A percentile compares a stretch with the other conserved stretches of the same genome.
Evolutionary conservation across 1,140 invertebrate genomes (phyloP).

Genomic region (Leguminivora glycinivorella): DNA sequence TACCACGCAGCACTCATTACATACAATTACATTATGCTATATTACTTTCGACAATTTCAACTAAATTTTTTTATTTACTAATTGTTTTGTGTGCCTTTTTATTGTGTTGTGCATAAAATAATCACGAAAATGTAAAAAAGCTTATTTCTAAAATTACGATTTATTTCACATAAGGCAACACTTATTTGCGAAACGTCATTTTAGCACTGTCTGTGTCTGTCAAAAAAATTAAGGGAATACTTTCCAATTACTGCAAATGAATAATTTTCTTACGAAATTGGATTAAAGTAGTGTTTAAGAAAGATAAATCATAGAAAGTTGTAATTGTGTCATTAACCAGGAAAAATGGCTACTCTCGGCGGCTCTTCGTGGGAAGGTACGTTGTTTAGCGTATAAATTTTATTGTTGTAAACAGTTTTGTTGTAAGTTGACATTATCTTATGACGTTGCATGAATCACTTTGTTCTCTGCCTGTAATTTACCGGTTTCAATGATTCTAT

Average conservation of each 20-base stretch:
- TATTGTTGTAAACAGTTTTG: slow-evolving; percentile 32
- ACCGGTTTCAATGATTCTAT: slow-evolving; percentile 1
- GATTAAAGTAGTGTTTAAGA: background rate
- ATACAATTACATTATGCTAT: no score
- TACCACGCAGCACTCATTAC: no score
- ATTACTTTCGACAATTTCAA: no score
- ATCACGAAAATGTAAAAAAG: background rate
- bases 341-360: slow-evolving; percentile 48
- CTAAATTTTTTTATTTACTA: no score
- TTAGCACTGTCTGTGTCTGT: background rate
- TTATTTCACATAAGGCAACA: background rate
- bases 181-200: background rate
- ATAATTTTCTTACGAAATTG: background rate
- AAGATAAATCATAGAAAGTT: background rate
- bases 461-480: background rate
- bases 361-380: slow-evolving; percentile 74
- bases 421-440: slow-evolving; percentile 24
- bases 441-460: slow-evolving; percentile 30
- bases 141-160: background rate
- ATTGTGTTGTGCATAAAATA: background rate
- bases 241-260: background rate
- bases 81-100: no score
- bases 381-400: slow-evolving; percentile 47
- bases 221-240: background rate
- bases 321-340: background rate